phyloP scores from a whole-genome alignment of 2,113 vertebrate species.

The Semnornis frantzii region DNA sequence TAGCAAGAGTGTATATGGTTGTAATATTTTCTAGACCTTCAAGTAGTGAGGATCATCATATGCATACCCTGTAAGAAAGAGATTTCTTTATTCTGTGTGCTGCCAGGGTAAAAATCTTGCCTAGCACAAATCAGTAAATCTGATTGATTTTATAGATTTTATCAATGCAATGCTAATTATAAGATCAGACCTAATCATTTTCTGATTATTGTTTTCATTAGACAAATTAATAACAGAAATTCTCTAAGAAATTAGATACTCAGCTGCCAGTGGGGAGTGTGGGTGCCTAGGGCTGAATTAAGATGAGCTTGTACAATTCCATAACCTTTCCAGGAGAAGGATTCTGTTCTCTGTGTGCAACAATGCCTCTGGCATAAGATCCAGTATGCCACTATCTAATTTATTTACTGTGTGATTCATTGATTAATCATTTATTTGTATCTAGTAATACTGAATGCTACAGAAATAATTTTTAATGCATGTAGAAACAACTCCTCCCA shows the following conservation, averaged over 20 bases:
- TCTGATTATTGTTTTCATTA: slow-evolving; percentile 15
- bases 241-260: slow-evolving; percentile 41
- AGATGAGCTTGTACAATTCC: slow-evolving; percentile 8
- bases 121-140: background rate
- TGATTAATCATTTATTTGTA: slow-evolving; percentile 60
- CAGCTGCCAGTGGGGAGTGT: background rate
- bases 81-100: background rate
- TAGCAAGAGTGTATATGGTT: background rate
- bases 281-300: slow-evolving; percentile 22
- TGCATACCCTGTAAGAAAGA: background rate
- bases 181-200: background rate
- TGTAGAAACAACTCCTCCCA: background rate
- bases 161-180: slow-evolving; percentile 5
- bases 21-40: background rate
- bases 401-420: slow-evolving; percentile 34
- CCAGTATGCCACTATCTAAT: background rate
- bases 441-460: background rate
- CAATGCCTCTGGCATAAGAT: background rate
- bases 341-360: background rate
- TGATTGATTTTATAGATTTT: slow-evolving; percentile 15
- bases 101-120: background rate
- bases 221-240: slow-evolving; percentile 50
- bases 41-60: slow-evolving; percentile 2
- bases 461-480: background rate
- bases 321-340: background rate